Percentiles rank a stretch among this genome's conserved stretches.
Conservation (phyloP, 2,888 invertebrate species). For the Chymomyza caudatula region DNA sequence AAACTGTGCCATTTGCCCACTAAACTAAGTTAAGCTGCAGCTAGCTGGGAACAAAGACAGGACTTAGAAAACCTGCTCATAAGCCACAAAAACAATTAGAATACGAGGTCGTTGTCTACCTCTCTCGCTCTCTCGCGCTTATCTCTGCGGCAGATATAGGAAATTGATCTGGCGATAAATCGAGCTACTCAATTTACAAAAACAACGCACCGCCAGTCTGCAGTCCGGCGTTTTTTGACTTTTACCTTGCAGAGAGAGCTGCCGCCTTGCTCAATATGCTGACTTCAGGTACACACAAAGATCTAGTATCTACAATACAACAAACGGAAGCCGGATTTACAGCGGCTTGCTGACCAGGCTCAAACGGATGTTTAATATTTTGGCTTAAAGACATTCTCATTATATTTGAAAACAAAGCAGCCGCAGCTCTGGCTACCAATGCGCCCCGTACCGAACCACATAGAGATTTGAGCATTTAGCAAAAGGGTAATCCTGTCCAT, state of each 20-base stretch:
- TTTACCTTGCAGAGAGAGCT: slow-evolving; percentile 41
- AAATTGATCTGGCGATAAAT: slow-evolving; percentile 70
- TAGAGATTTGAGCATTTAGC: slow-evolving; percentile 62
- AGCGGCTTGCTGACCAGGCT: slow-evolving; percentile 46
- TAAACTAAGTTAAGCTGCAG: slow-evolving; percentile 69
- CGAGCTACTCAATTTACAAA: slow-evolving; percentile 65
- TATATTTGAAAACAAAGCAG: slow-evolving; percentile 67
- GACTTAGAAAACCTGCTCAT: slow-evolving; percentile 40
- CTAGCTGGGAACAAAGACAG: slow-evolving; percentile 10
- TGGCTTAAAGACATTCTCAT: slow-evolving; percentile 76
- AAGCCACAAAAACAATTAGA: slow-evolving; percentile 61
- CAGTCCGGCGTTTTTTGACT: slow-evolving; percentile 68
- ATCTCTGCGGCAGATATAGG: slow-evolving; percentile 66
- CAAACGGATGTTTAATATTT: slow-evolving; percentile 72
- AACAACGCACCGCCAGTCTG: slow-evolving; percentile 49
- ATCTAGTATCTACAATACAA: slow-evolving; percentile 1
- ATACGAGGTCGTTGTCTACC: slow-evolving; percentile 16
- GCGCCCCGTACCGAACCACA: too few relatives aligned
- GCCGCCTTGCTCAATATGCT: slow-evolving; percentile 18
- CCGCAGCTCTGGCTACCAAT: neutral
- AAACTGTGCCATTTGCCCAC: slow-evolving; percentile 56
- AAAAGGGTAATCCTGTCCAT: slow-evolving; percentile 74
- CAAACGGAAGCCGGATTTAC: slow-evolving; percentile 67
- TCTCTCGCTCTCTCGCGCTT: slow-evolving; percentile 23
- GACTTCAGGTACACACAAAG: slow-evolving; percentile 50